These are phyloP conservation scores for Pentamera pediparva DNA, from an alignment of 53 echinoderm and acorn worm species.

Conservation along the genomic window DNA sequence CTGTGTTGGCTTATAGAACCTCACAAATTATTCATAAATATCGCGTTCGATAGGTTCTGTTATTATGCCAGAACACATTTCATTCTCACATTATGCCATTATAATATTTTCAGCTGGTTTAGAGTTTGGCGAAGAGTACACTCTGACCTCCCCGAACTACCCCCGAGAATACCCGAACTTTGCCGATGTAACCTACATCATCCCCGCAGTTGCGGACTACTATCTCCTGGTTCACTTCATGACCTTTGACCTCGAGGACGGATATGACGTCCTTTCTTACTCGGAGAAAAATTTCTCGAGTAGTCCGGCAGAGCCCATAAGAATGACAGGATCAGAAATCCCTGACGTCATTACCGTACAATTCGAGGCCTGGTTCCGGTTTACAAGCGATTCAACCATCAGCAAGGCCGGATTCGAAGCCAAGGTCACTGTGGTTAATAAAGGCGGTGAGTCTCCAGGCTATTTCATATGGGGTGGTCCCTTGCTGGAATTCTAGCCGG, in stretches of 20 bases:
- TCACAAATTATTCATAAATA: too few species aligned
- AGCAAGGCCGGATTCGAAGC: neutral
- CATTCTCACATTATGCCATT: neutral
- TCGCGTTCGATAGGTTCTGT: neutral
- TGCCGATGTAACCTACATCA: neutral
- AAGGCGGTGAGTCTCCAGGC: neutral
- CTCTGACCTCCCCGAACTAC: neutral
- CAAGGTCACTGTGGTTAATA: neutral
- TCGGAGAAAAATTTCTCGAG: too few species aligned
- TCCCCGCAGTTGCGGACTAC: neutral
- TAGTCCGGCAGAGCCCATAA: too few species aligned
- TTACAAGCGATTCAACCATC: slow-evolving; percentile 16
- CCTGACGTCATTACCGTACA: slow-evolving; percentile 5
- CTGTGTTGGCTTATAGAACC: too few species aligned
- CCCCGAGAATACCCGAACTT: neutral
- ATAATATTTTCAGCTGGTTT: neutral
- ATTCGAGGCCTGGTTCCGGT: slow-evolving; percentile 28
- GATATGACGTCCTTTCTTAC: neutral
- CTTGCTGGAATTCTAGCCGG: too few species aligned
- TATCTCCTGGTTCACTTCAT: neutral
- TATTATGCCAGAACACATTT: neutral
- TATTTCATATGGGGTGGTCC: neutral
- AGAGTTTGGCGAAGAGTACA: neutral
- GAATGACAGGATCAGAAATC: neutral
- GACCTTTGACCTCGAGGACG: neutral